Evolutionary conservation across 2,797 vertebrate species (phyloP).

Genomic region (Fistularia commersonii): DNA sequence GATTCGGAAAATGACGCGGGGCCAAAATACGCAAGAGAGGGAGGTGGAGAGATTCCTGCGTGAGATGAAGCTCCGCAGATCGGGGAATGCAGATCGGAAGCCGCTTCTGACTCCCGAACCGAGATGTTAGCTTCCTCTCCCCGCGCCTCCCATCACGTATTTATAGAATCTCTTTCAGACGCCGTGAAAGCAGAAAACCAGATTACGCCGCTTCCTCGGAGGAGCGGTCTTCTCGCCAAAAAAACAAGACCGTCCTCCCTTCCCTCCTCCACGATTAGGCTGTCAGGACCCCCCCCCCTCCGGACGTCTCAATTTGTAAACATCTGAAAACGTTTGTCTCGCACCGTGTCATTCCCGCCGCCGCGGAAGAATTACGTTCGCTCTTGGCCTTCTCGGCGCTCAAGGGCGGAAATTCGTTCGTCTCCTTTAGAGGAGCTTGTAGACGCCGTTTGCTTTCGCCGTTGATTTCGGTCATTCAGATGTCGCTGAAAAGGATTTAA

Average conservation of each 20-base stretch:
- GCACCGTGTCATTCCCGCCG: slow-evolving; percentile 41
- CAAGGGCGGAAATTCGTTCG: too few relatives aligned
- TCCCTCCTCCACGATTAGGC: slow-evolving; percentile 84
- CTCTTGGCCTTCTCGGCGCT: too few relatives aligned
- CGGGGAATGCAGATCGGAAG: slow-evolving; percentile 83
- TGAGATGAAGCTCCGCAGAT: slow-evolving; percentile 74
- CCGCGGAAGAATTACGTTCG: too few relatives aligned
- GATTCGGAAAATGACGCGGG: slow-evolving; percentile 83
- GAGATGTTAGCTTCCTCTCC: slow-evolving; percentile 54
- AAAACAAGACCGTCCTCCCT: too few relatives aligned
- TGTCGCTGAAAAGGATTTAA: too few relatives aligned
- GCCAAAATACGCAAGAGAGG: too few relatives aligned
- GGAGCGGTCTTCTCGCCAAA: slow-evolving; percentile 82
- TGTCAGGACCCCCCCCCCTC: slow-evolving; percentile 82
- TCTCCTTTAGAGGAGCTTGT: too few relatives aligned
- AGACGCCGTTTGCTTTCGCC: too few relatives aligned
- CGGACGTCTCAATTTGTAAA: slow-evolving; percentile 93
- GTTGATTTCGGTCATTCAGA: too few relatives aligned
- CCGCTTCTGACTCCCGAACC: slow-evolving; percentile 69
- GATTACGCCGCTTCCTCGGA: slow-evolving; percentile 82
- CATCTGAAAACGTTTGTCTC: slow-evolving; percentile 71
- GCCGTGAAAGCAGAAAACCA: slow-evolving; percentile 84
- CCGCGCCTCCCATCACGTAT: slow-evolving; percentile 79
- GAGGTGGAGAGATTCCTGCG: slow-evolving; percentile 83
- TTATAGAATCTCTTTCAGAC: slow-evolving; percentile 83